Base-by-base conservation (phyloP, 2,113 vertebrate species). In the Phylloscopus trochilus region DNA sequence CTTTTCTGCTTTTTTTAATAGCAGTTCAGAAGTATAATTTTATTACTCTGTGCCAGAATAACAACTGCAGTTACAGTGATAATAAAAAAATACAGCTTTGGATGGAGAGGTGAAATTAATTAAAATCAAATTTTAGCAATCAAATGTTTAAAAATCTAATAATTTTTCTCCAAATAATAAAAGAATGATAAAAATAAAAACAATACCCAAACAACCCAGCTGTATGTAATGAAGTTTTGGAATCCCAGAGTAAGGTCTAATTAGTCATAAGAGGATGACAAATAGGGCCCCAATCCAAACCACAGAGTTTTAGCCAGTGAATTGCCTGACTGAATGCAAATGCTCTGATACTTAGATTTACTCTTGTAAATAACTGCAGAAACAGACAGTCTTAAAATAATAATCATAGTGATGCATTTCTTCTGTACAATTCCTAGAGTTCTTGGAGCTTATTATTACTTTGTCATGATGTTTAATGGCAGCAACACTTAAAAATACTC, bases 181-280 rank as follows among this genome's bases (percentile, higher is more conserved):
- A 83, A 77, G 23, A 83, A 89, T 47, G 3, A 39, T 64, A 87
- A 66, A 15, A 20, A 64, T 47, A 52, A 78, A 82, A 83, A 11
- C 15, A 63, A 43, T 44, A 28, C 10, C 4, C 7, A n/a, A 35
- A 27, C n/a, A 88, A 64, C 20, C 23, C 87, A 85, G 8, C 72
- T 93, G 89, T 27, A 11, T 72, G 23, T 58, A 82, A 95, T 92
- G 67, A 92, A 64, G 18, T 58, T 82, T 92, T 95, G 70, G 69
- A 90, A 94, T 27, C 19, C 55, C 10, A 2, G 2, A 0, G 11
- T 58, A 58, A 64, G 63, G 41, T 68, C 20, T 6, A 6, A 47
- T 87, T 82, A 87, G n/a, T 87, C 87, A 84, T n/a, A 67, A 78
- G 52, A 70, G 31, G 47, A 91, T 82, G 60, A 93, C 66, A 68